Evolutionary conservation across 2,797 vertebrate genomes (phyloP).

Genomic region (Martes flavigula): DNA sequence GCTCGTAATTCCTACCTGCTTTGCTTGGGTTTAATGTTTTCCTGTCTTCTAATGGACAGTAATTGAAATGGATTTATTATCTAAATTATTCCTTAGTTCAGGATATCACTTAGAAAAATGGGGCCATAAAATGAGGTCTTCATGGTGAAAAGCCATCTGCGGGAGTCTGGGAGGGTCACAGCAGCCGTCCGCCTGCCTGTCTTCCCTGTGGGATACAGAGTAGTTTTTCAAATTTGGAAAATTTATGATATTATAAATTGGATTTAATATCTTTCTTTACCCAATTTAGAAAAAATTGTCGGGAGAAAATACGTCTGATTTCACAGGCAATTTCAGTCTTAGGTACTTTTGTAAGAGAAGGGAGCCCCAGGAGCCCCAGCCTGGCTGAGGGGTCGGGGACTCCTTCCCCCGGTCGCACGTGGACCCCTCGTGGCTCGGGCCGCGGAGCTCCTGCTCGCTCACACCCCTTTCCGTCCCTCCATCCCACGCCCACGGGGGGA

Average conservation of each 20-base stretch:
- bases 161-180: conserved; percentile 57
- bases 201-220: not conserved
- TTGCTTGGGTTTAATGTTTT: conserved; percentile 86
- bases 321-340: not conserved
- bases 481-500: too few species aligned
- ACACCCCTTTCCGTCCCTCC: fast-evolving
- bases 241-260: conserved; percentile 59
- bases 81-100: conserved; percentile 84
- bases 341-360: not conserved
- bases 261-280: conserved; percentile 51
- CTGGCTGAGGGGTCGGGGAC: not conserved
- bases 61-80: conserved; percentile 96
- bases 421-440: not conserved
- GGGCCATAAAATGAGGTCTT: conserved; percentile 87
- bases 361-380: fast-evolving
- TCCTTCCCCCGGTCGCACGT: not conserved
- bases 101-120: conserved; percentile 88
- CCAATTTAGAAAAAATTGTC: not conserved
- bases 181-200: not conserved
- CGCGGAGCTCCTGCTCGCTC: too few species aligned
- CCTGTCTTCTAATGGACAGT: conserved; percentile 96
- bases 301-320: not conserved
- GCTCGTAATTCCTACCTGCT: conserved; percentile 86
- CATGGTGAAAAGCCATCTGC: conserved; percentile 74
- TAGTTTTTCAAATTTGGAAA: conserved; percentile 60